A percentile compares a stretch with the other conserved stretches of the same genome.
Conservation (phyloP, 30 jellyfish, hydroid and myxozoan genomes). For the Morbakka virulenta region DNA sequence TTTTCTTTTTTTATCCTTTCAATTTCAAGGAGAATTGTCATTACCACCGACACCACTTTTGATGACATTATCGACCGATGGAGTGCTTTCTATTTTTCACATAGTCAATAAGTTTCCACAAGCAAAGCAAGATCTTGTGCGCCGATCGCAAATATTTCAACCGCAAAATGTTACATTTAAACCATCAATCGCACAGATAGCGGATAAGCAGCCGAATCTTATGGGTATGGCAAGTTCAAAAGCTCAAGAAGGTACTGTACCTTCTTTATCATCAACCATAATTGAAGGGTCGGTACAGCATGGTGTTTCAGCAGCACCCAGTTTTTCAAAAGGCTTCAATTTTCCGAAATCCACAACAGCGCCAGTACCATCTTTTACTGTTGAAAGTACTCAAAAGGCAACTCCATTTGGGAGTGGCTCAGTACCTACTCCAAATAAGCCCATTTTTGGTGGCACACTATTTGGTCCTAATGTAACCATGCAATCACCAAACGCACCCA, state of each 20-base stretch:
- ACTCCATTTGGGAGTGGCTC: too few species aligned
- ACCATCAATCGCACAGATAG: too few species aligned
- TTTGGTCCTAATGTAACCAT: too few species aligned
- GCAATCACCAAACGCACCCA: too few species aligned
- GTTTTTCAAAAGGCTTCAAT: not conserved
- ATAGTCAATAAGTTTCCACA: conserved; percentile 78
- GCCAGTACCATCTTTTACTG: not conserved
- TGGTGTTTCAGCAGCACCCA: not conserved
- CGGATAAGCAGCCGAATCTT: too few species aligned
- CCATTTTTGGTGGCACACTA: not conserved
- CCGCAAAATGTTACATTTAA: too few species aligned
- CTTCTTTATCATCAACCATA: too few species aligned
- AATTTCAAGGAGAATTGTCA: conserved; percentile 67
- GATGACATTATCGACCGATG: conserved; percentile 78
- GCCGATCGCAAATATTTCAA: too few species aligned
- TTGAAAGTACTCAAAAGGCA: not conserved
- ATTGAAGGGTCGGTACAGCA: not conserved
- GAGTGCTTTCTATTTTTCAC: conserved; percentile 70
- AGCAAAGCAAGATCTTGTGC: conserved; percentile 49
- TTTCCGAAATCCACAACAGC: conserved; percentile 1
- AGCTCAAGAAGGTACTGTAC: too few species aligned
- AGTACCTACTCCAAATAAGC: not conserved
- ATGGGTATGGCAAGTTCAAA: too few species aligned
- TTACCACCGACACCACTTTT: conserved; percentile 89
- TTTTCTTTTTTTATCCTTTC: not conserved